A percentile compares a stretch with the other conserved stretches of the same genome.
Conservation (phyloP, 2,888 invertebrate genomes). For the Phyllotreta cruciferae region DNA sequence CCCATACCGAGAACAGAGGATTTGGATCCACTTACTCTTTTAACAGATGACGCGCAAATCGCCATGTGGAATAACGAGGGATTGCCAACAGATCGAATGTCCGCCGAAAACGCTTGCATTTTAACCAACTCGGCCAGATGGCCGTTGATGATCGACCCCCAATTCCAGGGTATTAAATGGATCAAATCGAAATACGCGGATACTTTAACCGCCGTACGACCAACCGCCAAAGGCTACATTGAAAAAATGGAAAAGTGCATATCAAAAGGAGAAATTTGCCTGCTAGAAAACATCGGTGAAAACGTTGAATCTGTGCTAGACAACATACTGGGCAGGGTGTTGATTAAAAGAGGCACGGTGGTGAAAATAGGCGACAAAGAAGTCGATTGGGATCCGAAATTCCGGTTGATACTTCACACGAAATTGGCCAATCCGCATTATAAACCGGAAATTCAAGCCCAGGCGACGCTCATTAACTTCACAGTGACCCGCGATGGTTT, state of each 20-base stretch:
- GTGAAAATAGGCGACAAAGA: conserved; percentile 91
- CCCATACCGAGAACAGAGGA: conserved; percentile 81
- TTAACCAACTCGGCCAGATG: conserved; percentile 88
- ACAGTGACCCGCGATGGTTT: conserved; percentile 91
- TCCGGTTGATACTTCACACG: conserved; percentile 87
- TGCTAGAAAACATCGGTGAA: conserved; percentile 92
- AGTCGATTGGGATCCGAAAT: conserved; percentile 83
- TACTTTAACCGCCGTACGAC: conserved; percentile 74
- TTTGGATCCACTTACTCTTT: conserved; percentile 81
- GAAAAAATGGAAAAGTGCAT: conserved; percentile 76
- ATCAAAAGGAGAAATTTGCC: conserved; percentile 74
- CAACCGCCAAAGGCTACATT: conserved; percentile 83
- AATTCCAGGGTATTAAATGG: conserved; percentile 89
- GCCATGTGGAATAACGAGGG: conserved; percentile 96
- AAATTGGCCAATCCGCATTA: conserved; percentile 96
- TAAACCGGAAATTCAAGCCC: conserved; percentile 96
- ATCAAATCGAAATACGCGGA: conserved; percentile 87
- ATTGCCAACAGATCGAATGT: conserved; percentile 91
- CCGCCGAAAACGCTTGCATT: conserved; percentile 93
- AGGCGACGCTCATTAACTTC: conserved; percentile 94
- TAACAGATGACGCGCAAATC: conserved; percentile 91
- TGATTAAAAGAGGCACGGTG: conserved; percentile 85
- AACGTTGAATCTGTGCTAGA: conserved; percentile 89
- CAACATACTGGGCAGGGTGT: conserved; percentile 83
- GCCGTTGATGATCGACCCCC: conserved; percentile 96